phyloP scores from a whole-genome alignment of 2,113 vertebrate species.

The Sterna hirundo region DNA sequence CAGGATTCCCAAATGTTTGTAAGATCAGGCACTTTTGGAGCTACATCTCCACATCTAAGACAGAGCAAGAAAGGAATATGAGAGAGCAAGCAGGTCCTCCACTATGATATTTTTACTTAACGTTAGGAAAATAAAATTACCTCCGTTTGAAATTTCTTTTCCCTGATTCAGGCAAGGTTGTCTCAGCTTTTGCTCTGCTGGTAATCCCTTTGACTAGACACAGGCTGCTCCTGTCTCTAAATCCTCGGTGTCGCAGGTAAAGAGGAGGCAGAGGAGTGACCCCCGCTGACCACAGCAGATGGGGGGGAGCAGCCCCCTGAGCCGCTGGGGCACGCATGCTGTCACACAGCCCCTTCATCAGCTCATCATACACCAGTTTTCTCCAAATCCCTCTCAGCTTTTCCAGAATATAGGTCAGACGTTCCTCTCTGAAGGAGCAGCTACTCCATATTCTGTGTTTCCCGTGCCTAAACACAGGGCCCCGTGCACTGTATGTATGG shows the following conservation, averaged over 20 bases:
- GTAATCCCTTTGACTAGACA: not conserved
- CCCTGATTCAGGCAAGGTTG: not conserved
- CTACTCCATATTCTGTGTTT: not conserved
- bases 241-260: not conserved
- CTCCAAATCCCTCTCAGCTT: not conserved
- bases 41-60: not conserved
- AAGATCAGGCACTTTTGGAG: not conserved
- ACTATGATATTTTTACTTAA: not conserved
- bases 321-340: accelerated
- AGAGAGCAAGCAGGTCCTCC: not conserved
- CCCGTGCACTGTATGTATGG: not conserved
- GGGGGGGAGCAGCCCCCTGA: not conserved
- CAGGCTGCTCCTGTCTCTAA: not conserved
- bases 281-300: not conserved
- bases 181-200: not conserved
- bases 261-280: not conserved
- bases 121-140: not conserved
- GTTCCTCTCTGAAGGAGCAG: not conserved
- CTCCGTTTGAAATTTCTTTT: not conserved
- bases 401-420: not conserved
- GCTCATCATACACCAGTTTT: not conserved
- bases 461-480: not conserved
- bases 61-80: not conserved
- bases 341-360: not conserved
- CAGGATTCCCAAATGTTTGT: not conserved